Evolutionary conservation across 1,140 invertebrate genomes (phyloP), one percentile per base, ranked within the genome.

Genomic region (Drosophila miranda): DNA sequence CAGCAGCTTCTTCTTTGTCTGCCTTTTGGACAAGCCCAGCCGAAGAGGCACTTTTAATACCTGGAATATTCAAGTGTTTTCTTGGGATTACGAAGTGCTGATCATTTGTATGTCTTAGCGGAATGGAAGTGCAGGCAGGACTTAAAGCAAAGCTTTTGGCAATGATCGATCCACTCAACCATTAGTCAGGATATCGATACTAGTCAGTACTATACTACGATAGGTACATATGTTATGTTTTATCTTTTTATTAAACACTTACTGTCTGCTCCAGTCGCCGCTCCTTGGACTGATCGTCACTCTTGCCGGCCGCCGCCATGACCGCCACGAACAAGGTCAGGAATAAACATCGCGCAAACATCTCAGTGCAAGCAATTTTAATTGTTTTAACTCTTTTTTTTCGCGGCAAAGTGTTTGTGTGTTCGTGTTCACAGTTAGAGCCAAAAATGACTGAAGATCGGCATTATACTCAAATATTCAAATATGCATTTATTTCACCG

Each of bases 61-160:
- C 82, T 89, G 87, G 86, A 89, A 89, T 87, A 89, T 89, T 83
- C 72, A 80, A 89, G 87, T 89, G 79, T 87, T 89, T 89, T 89
- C 87, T 77, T 67, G 77, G 87, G 87, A 89, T 83, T 61, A 77
- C 69, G 59, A 74, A 41, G 28, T 19, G 34, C 30, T 26, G 44
- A 42, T 44, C 62, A 42, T n/a, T 66, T 21, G 26, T 48, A 52
- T 16, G 14, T n/a, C 28, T 38, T 45, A 28, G 42, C 59, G 21
- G 21, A 67, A 45, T 19, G 28, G 16, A 21, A 46, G 28, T 6
- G 23, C 23, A 26, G 23, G 7, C 7, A 38, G 11, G 0, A 13
- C 34, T 38, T 13, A 38, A 19, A 28, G 1, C 0, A 11, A 23
- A 7, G 11, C 13, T 13, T 38, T 38, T 38, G 34, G 34, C 34